phyloP scores from a whole-genome alignment of 2,888 invertebrate species.

The Ischnura elegans region DNA sequence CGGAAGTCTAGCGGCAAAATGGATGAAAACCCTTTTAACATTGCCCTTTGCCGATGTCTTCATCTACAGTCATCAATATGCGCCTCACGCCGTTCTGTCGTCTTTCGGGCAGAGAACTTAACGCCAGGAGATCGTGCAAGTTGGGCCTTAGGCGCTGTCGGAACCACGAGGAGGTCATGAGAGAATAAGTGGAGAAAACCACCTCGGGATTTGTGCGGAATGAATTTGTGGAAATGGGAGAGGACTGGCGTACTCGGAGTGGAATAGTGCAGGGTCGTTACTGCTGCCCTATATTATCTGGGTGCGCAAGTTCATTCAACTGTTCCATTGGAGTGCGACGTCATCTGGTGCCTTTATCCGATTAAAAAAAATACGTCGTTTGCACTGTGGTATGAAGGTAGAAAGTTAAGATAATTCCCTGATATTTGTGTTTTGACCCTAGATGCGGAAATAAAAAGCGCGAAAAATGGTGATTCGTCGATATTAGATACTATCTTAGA shows the following conservation, averaged over 20 bases:
- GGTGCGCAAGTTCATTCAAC: too few species aligned
- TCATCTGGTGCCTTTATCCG: too few species aligned
- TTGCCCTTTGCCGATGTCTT: not conserved
- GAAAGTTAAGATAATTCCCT: too few species aligned
- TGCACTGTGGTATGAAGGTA: too few species aligned
- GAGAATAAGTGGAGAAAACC: not conserved
- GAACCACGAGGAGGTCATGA: not conserved
- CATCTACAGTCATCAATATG: not conserved
- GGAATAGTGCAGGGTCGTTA: too few species aligned
- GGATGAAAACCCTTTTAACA: not conserved
- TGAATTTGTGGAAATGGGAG: not conserved
- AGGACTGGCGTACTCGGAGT: not conserved
- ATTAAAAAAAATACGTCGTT: too few species aligned
- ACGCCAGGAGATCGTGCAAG: not conserved
- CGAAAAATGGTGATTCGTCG: too few species aligned
- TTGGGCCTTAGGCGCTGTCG: not conserved
- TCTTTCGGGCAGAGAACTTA: not conserved
- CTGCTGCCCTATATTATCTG: too few species aligned
- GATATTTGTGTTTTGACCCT: too few species aligned
- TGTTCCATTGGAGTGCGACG: too few species aligned
- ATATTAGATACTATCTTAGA: too few species aligned
- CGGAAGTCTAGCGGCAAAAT: not conserved
- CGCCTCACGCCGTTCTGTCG: not conserved
- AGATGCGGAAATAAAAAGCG: too few species aligned
- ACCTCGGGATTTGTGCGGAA: not conserved